A percentile compares a stretch with the other conserved stretches of the same genome.
Conservation (phyloP, 2,888 invertebrate genomes). For the Parelbella ahira region DNA sequence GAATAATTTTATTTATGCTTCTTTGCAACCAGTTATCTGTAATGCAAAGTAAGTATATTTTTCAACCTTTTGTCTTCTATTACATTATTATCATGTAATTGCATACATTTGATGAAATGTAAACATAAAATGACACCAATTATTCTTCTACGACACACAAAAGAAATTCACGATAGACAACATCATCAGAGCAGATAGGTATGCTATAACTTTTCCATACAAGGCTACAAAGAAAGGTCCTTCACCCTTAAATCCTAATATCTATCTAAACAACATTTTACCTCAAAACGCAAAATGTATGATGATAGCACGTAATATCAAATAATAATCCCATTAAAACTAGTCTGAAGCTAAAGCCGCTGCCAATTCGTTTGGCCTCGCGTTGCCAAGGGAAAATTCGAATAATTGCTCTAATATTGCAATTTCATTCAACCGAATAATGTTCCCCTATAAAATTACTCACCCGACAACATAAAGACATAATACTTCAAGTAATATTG, state of each 20-base stretch:
- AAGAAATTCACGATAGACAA: too few relatives aligned
- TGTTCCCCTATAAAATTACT: constrained; percentile 32
- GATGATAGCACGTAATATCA: constrained; percentile 19
- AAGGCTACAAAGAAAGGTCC: too few relatives aligned
- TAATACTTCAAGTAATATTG: constrained; percentile 28
- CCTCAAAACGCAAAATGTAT: constrained; percentile 16
- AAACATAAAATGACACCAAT: too few relatives aligned
- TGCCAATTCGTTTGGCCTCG: constrained; percentile 17
- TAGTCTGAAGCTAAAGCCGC: constrained; percentile 43
- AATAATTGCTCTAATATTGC: constrained; percentile 54
- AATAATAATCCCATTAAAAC: constrained; percentile 14
- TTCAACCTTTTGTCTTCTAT: too few relatives aligned
- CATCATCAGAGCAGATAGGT: too few relatives aligned
- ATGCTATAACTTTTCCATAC: too few relatives aligned
- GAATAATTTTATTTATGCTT: too few relatives aligned
- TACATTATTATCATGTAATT: too few relatives aligned
- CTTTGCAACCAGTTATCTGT: too few relatives aligned
- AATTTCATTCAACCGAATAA: constrained; percentile 44
- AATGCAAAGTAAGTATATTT: too few relatives aligned
- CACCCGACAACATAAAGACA: constrained; percentile 34
- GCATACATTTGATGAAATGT: too few relatives aligned
- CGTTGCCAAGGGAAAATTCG: constrained; percentile 31
- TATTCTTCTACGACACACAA: too few relatives aligned
- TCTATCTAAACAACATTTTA: constrained; percentile 19
- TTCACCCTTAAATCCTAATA: not conserved